A percentile compares a stretch with the other conserved stretches of the same genome.
Conservation (phyloP, 1,140 invertebrate species). For the Drosophila sechellia region DNA sequence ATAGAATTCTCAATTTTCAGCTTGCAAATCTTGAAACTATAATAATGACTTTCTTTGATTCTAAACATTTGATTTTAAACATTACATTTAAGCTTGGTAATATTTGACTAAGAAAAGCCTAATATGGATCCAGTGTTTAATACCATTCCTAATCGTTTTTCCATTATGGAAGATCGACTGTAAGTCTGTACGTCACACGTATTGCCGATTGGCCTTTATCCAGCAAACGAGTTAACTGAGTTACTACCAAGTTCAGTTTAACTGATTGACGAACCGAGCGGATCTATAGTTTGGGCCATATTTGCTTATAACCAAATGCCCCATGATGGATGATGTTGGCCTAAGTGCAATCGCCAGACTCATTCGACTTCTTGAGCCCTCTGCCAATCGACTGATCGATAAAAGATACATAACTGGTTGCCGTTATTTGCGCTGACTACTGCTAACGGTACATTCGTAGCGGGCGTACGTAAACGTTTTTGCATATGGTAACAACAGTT, state of each 20-base stretch:
- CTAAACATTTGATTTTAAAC: too few relatives aligned
- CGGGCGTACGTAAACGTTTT: slow-evolving; percentile 13
- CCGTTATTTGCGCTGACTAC: slow-evolving; percentile 26
- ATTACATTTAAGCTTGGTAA: too few relatives aligned
- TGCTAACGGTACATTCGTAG: slow-evolving; percentile 34
- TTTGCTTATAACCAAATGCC: slow-evolving; percentile 47
- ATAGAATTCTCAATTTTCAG: background rate
- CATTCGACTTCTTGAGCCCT: slow-evolving; percentile 11
- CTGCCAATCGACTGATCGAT: slow-evolving; percentile 46
- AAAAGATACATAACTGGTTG: slow-evolving; percentile 40
- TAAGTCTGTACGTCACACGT: slow-evolving; percentile 27
- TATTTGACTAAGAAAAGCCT: too few relatives aligned
- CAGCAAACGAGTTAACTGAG: background rate
- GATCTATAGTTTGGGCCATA: slow-evolving; percentile 10
- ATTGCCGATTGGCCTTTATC: slow-evolving; percentile 14
- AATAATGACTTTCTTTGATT: too few relatives aligned
- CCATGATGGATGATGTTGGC: slow-evolving; percentile 36
- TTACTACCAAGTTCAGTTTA: too few relatives aligned
- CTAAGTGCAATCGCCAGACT: slow-evolving; percentile 17
- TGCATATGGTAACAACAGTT: slow-evolving; percentile 44
- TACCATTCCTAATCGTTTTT: too few relatives aligned
- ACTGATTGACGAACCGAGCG: slow-evolving; percentile 26
- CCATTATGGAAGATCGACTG: slow-evolving; percentile 11
- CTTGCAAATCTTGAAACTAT: too few relatives aligned
- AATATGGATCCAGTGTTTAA: too few relatives aligned